Base-by-base conservation (phyloP, 2,797 vertebrate species). In the Sus cebifrons region DNA sequence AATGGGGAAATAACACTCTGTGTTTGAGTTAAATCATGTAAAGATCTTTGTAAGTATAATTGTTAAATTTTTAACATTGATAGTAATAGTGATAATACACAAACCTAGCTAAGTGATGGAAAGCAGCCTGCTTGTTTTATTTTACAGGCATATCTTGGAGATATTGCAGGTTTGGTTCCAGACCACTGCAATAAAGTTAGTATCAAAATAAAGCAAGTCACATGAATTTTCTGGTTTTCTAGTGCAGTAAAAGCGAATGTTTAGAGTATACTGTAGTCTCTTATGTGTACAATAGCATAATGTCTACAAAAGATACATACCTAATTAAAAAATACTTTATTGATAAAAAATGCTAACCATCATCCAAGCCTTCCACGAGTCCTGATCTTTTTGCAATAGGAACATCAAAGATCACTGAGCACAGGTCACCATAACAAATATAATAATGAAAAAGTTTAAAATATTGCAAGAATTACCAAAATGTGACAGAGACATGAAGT, bases 21-120 rank as follows among this genome's bases (percentile, higher is more conserved):
- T 65, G 62, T 90, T 77, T 78, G 12, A 49, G 44, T 68, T 14
- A 85, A 90, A 64, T 78, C 49, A 12, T 56, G 20, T 78, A 44
- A 82, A 95, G 95, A 67, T 40, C 11, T 84, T 89, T 94, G 71
- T 89, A 52, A 67, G 74, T 86, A 6, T 54, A 60, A 62, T 78
- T 87, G 21, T 91, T 95, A 75, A 52, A 60, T 23, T 88, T 16
- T 65, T 94, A n/a, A 54, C 74, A 36, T 12, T 89, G 65, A 17
- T 27, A 54, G n/a, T 32, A 89, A 65, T 81, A n/a, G 9, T 88
- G 81, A 86, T 82, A 36, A 82, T 81, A 44, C 75, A 49, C 16
- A 86, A 62, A 81, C 83, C 18, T 21, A n/a, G 11, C 23, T 9
- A 18, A 75, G 36, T 90, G 64, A 78, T 79, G 49, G 23, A 27